phyloP scores from a whole-genome alignment of 2,797 vertebrate genomes.

The Chelon labrosus region DNA sequence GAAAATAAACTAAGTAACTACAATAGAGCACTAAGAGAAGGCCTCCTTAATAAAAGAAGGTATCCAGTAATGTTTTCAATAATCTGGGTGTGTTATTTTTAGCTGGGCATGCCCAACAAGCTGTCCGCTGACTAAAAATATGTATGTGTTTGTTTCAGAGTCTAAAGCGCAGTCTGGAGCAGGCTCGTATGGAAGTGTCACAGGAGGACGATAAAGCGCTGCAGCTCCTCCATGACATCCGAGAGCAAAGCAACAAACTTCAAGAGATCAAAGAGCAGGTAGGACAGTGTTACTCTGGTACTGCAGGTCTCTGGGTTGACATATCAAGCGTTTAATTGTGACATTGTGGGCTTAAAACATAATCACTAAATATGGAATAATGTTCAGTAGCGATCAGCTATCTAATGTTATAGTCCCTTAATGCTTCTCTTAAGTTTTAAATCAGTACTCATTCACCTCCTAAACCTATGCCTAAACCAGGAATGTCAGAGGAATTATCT shows the following conservation, averaged over 20 bases:
- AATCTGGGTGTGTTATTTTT: background rate
- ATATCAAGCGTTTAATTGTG: background rate
- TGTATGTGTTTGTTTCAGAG: constrained; percentile 85
- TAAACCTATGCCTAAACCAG: background rate
- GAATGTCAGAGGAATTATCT: background rate
- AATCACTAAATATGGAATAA: background rate
- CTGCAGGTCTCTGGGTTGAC: background rate
- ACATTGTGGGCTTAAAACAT: background rate
- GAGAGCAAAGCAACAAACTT: constrained; percentile 98
- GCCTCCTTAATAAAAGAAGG: too few relatives aligned
- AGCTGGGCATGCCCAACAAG: background rate
- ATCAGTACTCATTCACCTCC: background rate
- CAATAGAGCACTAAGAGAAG: too few relatives aligned
- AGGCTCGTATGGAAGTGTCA: constrained; percentile 97
- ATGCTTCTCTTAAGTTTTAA: background rate
- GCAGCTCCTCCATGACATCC: constrained; percentile 97
- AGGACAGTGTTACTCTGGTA: constrained; percentile 20
- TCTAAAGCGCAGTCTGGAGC: constrained; percentile 98
- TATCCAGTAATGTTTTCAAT: too few relatives aligned
- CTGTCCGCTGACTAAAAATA: background rate
- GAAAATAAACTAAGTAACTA: too few relatives aligned
- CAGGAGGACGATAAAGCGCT: constrained; percentile 99
- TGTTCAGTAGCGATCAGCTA: background rate
- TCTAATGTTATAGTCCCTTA: too few relatives aligned
- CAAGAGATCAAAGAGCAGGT: constrained; percentile 99